phyloP scores from a whole-genome alignment of 2,797 vertebrate genomes.

The Danio albolineatus region DNA sequence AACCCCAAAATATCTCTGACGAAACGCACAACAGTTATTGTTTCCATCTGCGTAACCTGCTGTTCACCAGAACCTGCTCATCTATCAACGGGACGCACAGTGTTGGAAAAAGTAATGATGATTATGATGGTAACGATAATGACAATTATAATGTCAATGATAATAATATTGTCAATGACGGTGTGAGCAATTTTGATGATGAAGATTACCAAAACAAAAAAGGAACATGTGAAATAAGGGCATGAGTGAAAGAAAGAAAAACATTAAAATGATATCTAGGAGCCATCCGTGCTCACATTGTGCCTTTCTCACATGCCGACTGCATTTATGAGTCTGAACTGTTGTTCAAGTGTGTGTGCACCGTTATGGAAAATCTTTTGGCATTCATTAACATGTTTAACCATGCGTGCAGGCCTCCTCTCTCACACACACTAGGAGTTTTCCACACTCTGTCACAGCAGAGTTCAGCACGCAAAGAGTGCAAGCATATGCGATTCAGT shows the following conservation, averaged over 20 bases:
- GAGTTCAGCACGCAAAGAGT: slow-evolving; percentile 37
- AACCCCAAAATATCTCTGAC: slow-evolving; percentile 12
- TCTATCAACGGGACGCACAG: slow-evolving; percentile 5
- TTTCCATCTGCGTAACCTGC: slow-evolving; percentile 34
- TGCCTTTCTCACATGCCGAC: slow-evolving; percentile 26
- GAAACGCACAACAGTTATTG: slow-evolving; percentile 1
- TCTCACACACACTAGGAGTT: slow-evolving; percentile 47
- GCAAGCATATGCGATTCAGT: slow-evolving; percentile 54
- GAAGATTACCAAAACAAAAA: slow-evolving; percentile 19
- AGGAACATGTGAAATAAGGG: neutral
- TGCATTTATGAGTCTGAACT: slow-evolving; percentile 24
- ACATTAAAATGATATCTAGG: slow-evolving; percentile 10
- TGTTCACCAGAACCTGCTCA: slow-evolving; percentile 33
- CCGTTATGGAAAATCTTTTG: slow-evolving; percentile 52
- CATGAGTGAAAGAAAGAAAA: neutral
- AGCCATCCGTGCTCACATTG: neutral
- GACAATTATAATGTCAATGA: slow-evolving; percentile 42
- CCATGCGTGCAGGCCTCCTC: slow-evolving; percentile 42
- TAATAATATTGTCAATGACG: slow-evolving; percentile 30
- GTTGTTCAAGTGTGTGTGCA: slow-evolving; percentile 36
- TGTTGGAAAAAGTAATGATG: slow-evolving; percentile 35
- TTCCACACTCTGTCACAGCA: slow-evolving; percentile 40
- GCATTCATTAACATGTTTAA: slow-evolving; percentile 61
- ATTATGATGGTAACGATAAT: slow-evolving; percentile 37
- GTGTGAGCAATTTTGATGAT: slow-evolving; percentile 22